Conservation (phyloP, 2,888 invertebrate species). For the Noctua pronuba region DNA sequence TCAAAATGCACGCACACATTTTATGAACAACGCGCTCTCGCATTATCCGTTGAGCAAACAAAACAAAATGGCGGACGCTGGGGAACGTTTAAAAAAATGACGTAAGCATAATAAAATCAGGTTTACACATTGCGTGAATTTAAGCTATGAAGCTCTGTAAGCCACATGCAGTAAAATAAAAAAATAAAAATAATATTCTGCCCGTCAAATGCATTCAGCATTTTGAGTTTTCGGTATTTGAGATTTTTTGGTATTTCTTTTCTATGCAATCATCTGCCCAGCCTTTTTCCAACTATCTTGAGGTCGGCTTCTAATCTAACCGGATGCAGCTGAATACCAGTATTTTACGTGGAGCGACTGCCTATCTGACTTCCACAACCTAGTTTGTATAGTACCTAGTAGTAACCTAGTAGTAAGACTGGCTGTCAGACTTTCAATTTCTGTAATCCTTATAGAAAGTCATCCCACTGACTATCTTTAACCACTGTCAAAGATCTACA, state of each 20-base stretch:
- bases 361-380: background rate
- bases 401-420: no score
- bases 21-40: conserved; percentile 3
- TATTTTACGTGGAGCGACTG: background rate
- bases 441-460: no score
- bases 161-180: background rate
- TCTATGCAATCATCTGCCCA: no score
- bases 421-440: background rate
- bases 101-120: conserved; percentile 30
- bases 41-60: conserved; percentile 6
- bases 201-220: background rate
- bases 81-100: conserved; percentile 19
- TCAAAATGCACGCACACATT: conserved; percentile 45
- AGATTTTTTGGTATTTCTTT: background rate
- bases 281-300: background rate
- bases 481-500: background rate
- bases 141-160: background rate
- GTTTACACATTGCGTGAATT: conserved; percentile 9
- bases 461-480: background rate
- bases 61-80: conserved; percentile 29
- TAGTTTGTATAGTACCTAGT: no score
- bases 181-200: background rate
- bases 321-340: background rate
- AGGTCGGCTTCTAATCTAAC: background rate
- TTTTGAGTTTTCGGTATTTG: background rate